Percentiles rank a stretch among this genome's conserved stretches.
These are phyloP conservation scores for Drosophila rellima DNA, from an alignment of 2,888 invertebrate species.

Conservation along the genomic window DNA sequence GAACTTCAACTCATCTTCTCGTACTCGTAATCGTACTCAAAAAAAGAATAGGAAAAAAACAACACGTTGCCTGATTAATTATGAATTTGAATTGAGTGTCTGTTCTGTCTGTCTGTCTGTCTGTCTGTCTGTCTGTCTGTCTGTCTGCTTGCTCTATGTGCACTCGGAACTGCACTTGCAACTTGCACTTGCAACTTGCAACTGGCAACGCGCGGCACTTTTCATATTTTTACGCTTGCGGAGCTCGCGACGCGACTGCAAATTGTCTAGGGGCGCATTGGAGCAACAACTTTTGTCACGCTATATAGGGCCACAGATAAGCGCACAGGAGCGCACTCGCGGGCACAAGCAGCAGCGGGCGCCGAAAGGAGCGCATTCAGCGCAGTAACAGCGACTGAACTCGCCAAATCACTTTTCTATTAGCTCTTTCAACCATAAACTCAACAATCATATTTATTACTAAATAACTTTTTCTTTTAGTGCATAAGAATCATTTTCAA, in stretches of 20 bases:
- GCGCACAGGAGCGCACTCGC: slow-evolving; percentile 12
- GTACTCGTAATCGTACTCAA: slow-evolving; percentile 2
- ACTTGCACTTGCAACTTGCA: slow-evolving; percentile 16
- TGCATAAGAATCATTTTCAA: no score
- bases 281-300: slow-evolving; percentile 83
- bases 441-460: no score
- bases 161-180: slow-evolving; percentile 40
- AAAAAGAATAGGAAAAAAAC: neutral
- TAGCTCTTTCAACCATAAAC: no score
- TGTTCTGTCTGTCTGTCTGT: slow-evolving; percentile 18
- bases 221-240: slow-evolving; percentile 77
- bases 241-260: slow-evolving; percentile 60
- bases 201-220: slow-evolving; percentile 53
- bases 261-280: slow-evolving; percentile 71
- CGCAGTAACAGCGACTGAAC: no score
- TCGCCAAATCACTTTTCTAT: no score
- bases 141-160: slow-evolving; percentile 20
- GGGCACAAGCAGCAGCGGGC: neutral
- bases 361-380: no score
- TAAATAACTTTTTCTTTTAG: no score
- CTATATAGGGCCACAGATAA: slow-evolving; percentile 44
- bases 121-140: slow-evolving; percentile 34
- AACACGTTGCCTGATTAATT: slow-evolving; percentile 68
- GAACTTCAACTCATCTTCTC: neutral
- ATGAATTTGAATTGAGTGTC: slow-evolving; percentile 66